phyloP scores from a whole-genome alignment of 2,888 invertebrate species.

The Athetis lepigone region DNA sequence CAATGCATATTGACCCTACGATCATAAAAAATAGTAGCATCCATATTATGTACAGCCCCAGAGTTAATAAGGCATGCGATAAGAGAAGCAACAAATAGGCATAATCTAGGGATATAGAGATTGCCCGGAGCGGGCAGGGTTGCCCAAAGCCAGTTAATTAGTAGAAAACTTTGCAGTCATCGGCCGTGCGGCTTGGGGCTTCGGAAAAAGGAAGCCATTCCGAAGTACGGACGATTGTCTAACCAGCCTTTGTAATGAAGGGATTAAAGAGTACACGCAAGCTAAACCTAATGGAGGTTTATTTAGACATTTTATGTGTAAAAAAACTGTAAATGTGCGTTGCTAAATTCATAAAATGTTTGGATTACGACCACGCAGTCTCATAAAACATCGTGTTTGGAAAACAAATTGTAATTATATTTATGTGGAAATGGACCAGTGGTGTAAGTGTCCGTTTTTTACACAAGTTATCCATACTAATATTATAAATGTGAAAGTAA shows the following conservation, averaged over 20 bases:
- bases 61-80: slow-evolving; percentile 29
- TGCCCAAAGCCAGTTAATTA: slow-evolving; percentile 75
- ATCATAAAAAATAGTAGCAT: not conserved
- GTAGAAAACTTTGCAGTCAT: slow-evolving; percentile 75
- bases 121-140: slow-evolving; percentile 47
- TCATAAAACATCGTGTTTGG: no score
- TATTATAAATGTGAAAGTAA: no score
- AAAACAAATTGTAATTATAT: no score
- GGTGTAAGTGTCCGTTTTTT: no score
- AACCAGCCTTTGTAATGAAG: slow-evolving; percentile 47
- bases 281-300: slow-evolving; percentile 16
- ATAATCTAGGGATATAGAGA: slow-evolving; percentile 58
- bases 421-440: no score
- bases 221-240: slow-evolving; percentile 49
- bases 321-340: not conserved
- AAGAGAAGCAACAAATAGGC: slow-evolving; percentile 63
- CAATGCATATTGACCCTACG: not conserved
- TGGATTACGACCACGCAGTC: no score
- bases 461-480: no score
- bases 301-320: slow-evolving; percentile 3
- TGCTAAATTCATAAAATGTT: no score
- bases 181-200: slow-evolving; percentile 46
- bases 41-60: not conserved
- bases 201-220: slow-evolving; percentile 46
- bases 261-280: slow-evolving; percentile 34